Percentiles rank a stretch among this genome's conserved stretches.
Conservation (phyloP, 2,888 invertebrate species). For the Dasypogon diadema region DNA sequence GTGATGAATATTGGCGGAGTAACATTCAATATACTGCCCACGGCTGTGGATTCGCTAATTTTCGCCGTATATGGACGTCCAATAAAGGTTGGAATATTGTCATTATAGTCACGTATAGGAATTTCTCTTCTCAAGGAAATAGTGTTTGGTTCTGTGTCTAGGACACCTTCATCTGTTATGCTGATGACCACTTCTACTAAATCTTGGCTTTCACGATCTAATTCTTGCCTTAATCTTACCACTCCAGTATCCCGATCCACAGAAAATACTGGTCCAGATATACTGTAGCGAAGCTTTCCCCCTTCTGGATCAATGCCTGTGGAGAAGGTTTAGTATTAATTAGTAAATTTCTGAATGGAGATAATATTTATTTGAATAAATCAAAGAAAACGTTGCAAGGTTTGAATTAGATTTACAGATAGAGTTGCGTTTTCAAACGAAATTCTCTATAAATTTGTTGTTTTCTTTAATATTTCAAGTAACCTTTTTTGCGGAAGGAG, state of each 20-base stretch:
- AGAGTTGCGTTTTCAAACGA: no score
- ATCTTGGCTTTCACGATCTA: slow-evolving; percentile 80
- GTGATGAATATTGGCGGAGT: slow-evolving; percentile 75
- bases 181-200: slow-evolving; percentile 84
- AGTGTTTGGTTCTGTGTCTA: slow-evolving; percentile 81
- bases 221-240: slow-evolving; percentile 76
- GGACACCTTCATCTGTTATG: slow-evolving; percentile 81
- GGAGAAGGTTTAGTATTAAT: no score
- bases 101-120: slow-evolving; percentile 82
- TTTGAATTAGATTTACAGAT: no score
- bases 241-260: slow-evolving; percentile 83
- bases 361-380: no score
- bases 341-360: no score
- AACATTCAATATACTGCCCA: slow-evolving; percentile 74
- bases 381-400: no score
- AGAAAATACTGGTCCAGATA: slow-evolving; percentile 84
- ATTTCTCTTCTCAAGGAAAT: slow-evolving; percentile 82
- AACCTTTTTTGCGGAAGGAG: no score
- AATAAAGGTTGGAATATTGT: slow-evolving; percentile 81
- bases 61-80: slow-evolving; percentile 80
- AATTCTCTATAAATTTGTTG: no score
- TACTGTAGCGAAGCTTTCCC: slow-evolving; percentile 79
- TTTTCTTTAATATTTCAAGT: no score
- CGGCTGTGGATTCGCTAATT: slow-evolving; percentile 76
- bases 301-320: slow-evolving; percentile 81